These are phyloP conservation scores for Lutjanus argentimaculatus DNA, from an alignment of 2,797 vertebrate genomes.

Conservation along the genomic window DNA sequence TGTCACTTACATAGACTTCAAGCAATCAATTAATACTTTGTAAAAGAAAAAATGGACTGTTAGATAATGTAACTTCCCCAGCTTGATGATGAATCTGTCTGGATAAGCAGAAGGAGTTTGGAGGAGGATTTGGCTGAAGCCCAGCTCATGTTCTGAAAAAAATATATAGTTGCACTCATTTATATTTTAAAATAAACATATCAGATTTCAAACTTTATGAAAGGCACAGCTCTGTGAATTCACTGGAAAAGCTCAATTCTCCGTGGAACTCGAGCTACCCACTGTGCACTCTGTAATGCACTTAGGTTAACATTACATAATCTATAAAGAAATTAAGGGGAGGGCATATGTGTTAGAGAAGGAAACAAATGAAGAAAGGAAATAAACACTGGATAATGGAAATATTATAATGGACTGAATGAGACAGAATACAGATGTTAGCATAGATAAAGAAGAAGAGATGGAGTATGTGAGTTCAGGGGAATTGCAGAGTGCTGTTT, in stretches of 20 bases:
- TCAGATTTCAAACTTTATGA: not conserved
- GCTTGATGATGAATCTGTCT: not conserved
- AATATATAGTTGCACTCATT: not conserved
- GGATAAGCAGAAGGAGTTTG: not conserved
- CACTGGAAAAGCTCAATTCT: not conserved
- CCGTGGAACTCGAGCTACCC: not conserved
- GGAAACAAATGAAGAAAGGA: constrained; percentile 15
- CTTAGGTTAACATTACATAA: constrained; percentile 10
- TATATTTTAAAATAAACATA: constrained; percentile 16
- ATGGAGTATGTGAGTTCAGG: constrained; percentile 37
- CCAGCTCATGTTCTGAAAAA: not conserved
- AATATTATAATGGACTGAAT: constrained; percentile 9
- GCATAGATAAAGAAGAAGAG: constrained; percentile 42
- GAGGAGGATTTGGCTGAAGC: not conserved
- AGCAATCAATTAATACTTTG: not conserved
- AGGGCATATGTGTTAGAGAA: rapidly evolving
- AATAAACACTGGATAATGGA: constrained; percentile 7
- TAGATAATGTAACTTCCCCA: not conserved
- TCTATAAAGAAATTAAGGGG: not conserved
- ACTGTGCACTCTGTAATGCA: not conserved
- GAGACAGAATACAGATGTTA: constrained; percentile 44
- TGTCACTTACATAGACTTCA: not conserved
- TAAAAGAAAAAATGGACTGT: not conserved
- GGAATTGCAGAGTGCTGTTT: constrained; percentile 66
- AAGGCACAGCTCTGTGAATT: not conserved